These are phyloP conservation scores for Phymorhynchus buccinoides DNA, from an alignment of 1,140 invertebrate genomes.

Conservation along the genomic window DNA sequence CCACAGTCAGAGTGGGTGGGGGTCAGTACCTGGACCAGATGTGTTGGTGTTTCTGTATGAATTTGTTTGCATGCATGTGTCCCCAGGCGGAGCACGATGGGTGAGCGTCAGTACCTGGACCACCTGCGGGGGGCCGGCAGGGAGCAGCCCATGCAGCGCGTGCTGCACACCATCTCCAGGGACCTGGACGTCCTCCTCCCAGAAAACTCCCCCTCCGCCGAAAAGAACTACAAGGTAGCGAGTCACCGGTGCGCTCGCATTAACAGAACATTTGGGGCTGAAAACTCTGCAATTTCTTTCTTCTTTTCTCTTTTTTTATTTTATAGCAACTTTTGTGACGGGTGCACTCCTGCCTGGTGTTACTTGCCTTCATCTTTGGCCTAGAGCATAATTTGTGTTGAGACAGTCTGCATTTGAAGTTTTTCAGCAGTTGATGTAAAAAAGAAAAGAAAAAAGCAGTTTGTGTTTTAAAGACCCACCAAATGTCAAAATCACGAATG, in stretches of 20 bases:
- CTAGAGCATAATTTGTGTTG: no score
- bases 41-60: background rate
- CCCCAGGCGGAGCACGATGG: constrained; percentile 39
- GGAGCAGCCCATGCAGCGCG: background rate
- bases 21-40: background rate
- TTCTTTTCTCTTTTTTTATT: no score
- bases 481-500: no score
- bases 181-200: constrained; percentile 39
- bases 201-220: constrained; percentile 30
- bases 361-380: no score
- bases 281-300: background rate
- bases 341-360: no score
- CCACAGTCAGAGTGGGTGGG: background rate
- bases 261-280: no score
- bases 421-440: no score
- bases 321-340: background rate
- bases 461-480: no score
- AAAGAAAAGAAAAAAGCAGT: no score
- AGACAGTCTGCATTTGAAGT: no score
- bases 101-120: constrained; percentile 42
- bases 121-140: background rate
- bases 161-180: constrained; percentile 30
- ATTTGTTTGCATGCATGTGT: constrained; percentile 13
- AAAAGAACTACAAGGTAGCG: constrained; percentile 25
- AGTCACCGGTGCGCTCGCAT: no score